These are phyloP conservation scores for Myrmecophaga tridactyla DNA, from an alignment of 2,113 vertebrate species.

Conservation along the genomic window DNA sequence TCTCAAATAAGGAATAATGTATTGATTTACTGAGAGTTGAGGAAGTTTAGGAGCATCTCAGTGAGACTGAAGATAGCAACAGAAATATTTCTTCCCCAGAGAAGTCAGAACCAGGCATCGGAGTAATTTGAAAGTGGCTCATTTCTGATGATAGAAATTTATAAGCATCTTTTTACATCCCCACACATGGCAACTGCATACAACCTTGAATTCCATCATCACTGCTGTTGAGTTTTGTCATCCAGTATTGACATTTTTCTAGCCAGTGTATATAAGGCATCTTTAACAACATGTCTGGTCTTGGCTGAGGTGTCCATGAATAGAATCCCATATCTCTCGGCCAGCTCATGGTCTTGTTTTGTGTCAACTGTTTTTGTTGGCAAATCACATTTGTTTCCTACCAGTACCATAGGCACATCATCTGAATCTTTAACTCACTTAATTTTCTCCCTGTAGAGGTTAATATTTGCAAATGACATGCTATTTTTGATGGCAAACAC, in stretches of 20 bases:
- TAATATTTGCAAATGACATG: constrained; percentile 93
- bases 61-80: constrained; percentile 74
- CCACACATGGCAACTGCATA: constrained; percentile 86
- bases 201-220: constrained; percentile 91
- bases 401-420: constrained; percentile 94
- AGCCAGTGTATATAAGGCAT: constrained; percentile 92
- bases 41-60: constrained; percentile 72
- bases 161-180: constrained; percentile 84
- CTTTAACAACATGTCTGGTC: constrained; percentile 93
- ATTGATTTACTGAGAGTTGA: constrained; percentile 73
- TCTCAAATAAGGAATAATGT: constrained; percentile 78
- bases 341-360: constrained; percentile 92
- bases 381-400: constrained; percentile 93
- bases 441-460: constrained; percentile 93
- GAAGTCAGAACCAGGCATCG: constrained; percentile 79
- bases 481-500: too few species aligned
- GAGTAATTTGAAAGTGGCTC: constrained; percentile 78
- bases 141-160: constrained; percentile 57
- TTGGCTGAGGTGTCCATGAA: constrained; percentile 94
- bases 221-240: constrained; percentile 91
- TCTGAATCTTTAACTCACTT: constrained; percentile 93
- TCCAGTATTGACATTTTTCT: constrained; percentile 92
- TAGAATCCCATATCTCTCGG: constrained; percentile 91
- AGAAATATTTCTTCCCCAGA: constrained; percentile 74
- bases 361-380: constrained; percentile 92